phyloP scores from a whole-genome alignment of 2,888 invertebrate species.

The Chrysolina haemoptera region DNA sequence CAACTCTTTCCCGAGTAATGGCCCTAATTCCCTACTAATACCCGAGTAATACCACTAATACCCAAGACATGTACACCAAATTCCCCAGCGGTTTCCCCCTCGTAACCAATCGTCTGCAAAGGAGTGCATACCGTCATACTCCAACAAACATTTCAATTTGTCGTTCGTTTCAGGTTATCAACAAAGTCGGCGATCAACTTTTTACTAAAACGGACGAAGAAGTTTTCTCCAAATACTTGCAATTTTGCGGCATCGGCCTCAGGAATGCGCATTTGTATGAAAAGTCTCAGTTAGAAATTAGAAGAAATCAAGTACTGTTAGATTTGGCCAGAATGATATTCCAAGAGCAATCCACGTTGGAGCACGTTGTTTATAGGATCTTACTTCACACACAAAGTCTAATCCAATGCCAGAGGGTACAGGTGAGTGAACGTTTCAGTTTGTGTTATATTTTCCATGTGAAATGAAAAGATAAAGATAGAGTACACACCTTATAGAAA shows the following conservation, averaged over 20 bases:
- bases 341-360: constrained; percentile 96
- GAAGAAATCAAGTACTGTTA: constrained; percentile 93
- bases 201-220: constrained; percentile 91
- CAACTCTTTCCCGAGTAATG: too few species aligned
- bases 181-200: constrained; percentile 88
- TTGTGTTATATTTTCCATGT: not conserved
- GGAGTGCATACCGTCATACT: too few species aligned
- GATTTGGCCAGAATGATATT: constrained; percentile 97
- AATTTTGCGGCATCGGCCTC: constrained; percentile 96
- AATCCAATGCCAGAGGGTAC: constrained; percentile 94
- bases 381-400: constrained; percentile 94
- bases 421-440: constrained; percentile 74
- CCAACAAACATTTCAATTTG: constrained; percentile 2
- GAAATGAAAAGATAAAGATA: too few species aligned
- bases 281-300: constrained; percentile 94
- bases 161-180: constrained; percentile 79
- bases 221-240: constrained; percentile 92
- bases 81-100: too few species aligned
- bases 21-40: too few species aligned
- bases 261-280: constrained; percentile 97
- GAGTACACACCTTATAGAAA: too few species aligned
- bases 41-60: too few species aligned
- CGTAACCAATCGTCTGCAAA: too few species aligned
- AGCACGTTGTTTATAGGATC: constrained; percentile 94
- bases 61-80: too few species aligned